Base-by-base conservation (phyloP, 2,888 invertebrate genomes). In the Eumacrocentrus americanus region DNA sequence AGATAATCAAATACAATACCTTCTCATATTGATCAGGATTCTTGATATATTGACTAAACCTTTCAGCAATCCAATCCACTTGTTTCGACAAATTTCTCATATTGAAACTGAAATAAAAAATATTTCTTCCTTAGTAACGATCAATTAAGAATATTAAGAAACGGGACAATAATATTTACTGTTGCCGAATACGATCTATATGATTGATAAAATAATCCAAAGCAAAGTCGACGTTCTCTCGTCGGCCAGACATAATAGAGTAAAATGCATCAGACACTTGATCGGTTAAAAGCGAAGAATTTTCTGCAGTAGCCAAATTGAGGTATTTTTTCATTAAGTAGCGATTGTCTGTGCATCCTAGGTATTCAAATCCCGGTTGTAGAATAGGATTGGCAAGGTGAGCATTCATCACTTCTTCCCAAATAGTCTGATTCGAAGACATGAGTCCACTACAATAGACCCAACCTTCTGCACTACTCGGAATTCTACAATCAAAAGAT, bases 331-430 rank as follows among this genome's bases (percentile, higher is more conserved):
- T 55, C 12, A 60, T 60, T 6, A 55, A 37, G 11, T 18, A 16
- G 18, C 50, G 60, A 55, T 60, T 55, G n/a, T 60, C 44, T 3
- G 55, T 37, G 12, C 60, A 60, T 6, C 60, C 60, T 7, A 60
- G 20, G 29, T 44, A 50, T 20, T 55, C n/a, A 35, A 44, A 51
- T 2, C 50, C 44, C 9, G 44, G 42, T 14, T 42, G 44, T 5
- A 34, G 14, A 1, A 7, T 1, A 6, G 60, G 60, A 51, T 60
- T 55, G 12, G 55, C 51, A 35, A 44, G 25, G 16, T 60, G 46
- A 2, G 55, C 25, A 29, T 37, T 46, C 55, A 60, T 55, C 3
- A 60, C 34, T 3, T 23, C 40, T 11, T 55, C 50, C 60, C 60
- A 60, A 1, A 56, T 22, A 16, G 55, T 60, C 37, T 50, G 34